Base-by-base conservation (phyloP, 2,888 invertebrate species). In the Ophonus ardosiacus region DNA sequence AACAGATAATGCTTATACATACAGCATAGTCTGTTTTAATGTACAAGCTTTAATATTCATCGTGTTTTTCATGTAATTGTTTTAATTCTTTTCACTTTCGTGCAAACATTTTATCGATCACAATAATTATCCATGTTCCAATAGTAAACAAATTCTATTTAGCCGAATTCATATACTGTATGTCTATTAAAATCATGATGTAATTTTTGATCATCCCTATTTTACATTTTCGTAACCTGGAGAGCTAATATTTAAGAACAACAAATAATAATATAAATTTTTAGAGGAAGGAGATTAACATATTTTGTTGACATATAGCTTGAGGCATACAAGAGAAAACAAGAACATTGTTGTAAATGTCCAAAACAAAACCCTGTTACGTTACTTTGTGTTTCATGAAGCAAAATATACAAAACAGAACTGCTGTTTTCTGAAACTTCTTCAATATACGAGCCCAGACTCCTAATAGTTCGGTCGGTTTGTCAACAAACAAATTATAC, bases 251-350 rank as follows among this genome's bases (percentile, higher is more conserved):
- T 51, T 51, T 7, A 43, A 43, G 1, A 43, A 43, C 43, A 43
- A 43, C 43, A 43, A 51, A 51, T 51, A 51, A 51, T 10, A 51
- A 51, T 13, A 51, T 51, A 51, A 51, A 51, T 51, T 51, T 51
- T 51, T 51, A 51, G 43, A 43, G 0, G 1, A 43, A 13, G 43
- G 8, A 51, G 13, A 6, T 51, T 10, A 51, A 24, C 18, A 61
- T 18, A 18, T 18, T 61, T 61, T 61, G 61, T 61, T 61, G 61
- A 65, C 65, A 65, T 65, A 65, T 61, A 61, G 21, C 65, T 65
- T n/a, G 13, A 65, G 31, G 65, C 65, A 38, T 24, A 65, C 38
- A n/a, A 24, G 65, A 65, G 65, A 24, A 65, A 65, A 65, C 65
- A 65, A 24, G 5, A 65, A 31, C 24, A 31, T n/a, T 13, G 65